phyloP scores from a whole-genome alignment of 1,140 invertebrate species.

The Paracyclopina nana region DNA sequence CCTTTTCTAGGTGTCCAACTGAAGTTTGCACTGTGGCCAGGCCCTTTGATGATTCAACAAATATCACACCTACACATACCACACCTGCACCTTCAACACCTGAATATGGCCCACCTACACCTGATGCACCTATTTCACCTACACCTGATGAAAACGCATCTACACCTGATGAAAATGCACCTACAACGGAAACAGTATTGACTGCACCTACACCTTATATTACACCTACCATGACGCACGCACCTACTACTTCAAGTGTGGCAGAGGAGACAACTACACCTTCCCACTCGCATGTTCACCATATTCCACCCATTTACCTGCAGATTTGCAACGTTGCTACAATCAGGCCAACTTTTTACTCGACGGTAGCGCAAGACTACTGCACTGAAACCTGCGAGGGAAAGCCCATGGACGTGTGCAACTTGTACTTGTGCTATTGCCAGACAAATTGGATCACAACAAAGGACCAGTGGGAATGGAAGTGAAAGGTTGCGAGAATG shows the following conservation, averaged over 20 bases:
- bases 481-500: no score
- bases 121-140: no score
- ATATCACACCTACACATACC: neutral
- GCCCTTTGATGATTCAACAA: neutral
- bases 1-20: neutral
- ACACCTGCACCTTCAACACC: neutral
- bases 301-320: neutral
- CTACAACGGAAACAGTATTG: no score
- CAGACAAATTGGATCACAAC: neutral
- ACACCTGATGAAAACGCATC: no score
- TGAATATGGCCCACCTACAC: no score
- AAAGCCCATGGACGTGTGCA: neutral
- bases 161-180: no score
- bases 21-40: neutral
- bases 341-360: neutral
- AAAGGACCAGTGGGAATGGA: no score
- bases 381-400: neutral
- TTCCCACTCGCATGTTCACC: neutral
- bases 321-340: neutral
- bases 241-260: no score
- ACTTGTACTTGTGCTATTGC: slow-evolving; percentile 1
- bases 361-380: neutral
- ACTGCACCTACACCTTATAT: no score
- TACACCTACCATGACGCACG: no score
- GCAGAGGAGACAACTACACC: no score